phyloP scores from a whole-genome alignment of 2,113 vertebrate species.

The Syngnathus scovelli region DNA sequence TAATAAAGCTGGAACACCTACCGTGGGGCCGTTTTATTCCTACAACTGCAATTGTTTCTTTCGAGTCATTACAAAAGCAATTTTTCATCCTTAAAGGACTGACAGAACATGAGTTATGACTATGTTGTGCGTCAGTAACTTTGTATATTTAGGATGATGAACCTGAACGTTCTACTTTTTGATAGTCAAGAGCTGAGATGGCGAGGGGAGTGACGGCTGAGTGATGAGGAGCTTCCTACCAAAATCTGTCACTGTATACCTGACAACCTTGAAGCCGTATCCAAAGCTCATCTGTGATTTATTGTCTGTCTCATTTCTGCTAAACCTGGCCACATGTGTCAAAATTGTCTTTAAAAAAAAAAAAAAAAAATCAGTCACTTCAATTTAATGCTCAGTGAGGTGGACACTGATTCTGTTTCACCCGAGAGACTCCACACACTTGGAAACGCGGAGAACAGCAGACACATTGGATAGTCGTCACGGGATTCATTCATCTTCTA shows the following conservation, averaged over 20 bases:
- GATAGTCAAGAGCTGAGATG: conserved; percentile 20
- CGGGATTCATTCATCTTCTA: no score
- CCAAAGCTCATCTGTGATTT: conserved; percentile 8
- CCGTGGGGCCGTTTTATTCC: conserved; percentile 15
- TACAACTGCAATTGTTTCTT: conserved; percentile 12
- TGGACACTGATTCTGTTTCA: no score
- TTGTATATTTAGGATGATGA: conserved; percentile 12
- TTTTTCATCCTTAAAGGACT: conserved; percentile 4
- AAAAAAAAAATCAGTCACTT: neutral
- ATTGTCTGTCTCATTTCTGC: neutral
- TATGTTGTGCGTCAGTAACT: conserved; percentile 1
- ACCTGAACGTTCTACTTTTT: neutral
- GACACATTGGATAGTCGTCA: no score
- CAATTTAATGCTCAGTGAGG: neutral
- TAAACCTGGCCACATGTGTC: neutral
- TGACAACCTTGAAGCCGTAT: conserved; percentile 1
- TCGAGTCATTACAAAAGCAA: conserved; percentile 12
- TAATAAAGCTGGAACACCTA: conserved; percentile 24
- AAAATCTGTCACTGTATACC: conserved; percentile 4
- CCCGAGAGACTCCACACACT: no score
- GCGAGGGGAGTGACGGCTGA: conserved; percentile 12
- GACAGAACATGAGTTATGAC: conserved; percentile 4
- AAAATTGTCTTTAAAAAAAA: neutral
- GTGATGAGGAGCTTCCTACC: conserved; percentile 9
- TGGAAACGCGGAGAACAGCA: no score